Evolutionary conservation across 2,888 invertebrate species (phyloP).

Genomic region (Xiphydria camelus): DNA sequence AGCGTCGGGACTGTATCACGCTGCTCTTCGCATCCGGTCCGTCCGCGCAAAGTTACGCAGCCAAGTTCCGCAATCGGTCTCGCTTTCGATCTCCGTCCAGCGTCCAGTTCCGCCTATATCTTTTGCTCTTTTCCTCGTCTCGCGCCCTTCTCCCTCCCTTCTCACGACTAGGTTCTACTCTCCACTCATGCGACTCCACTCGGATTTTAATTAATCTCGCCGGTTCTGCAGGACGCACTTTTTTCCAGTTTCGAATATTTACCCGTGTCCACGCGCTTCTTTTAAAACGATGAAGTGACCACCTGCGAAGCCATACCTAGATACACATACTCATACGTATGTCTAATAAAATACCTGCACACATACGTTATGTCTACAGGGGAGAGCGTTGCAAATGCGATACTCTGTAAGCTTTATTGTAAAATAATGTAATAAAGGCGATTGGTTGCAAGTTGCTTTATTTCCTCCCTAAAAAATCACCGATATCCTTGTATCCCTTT

Average conservation of each 20-base stretch:
- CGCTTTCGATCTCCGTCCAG: slow-evolving; percentile 12
- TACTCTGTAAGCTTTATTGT: too few relatives aligned
- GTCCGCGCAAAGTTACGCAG: slow-evolving; percentile 26
- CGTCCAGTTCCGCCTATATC: background rate
- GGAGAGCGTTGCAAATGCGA: too few relatives aligned
- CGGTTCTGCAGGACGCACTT: slow-evolving; percentile 33
- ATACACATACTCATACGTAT: too few relatives aligned
- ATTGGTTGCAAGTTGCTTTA: too few relatives aligned
- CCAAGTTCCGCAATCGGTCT: slow-evolving; percentile 34
- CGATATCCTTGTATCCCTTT: too few relatives aligned
- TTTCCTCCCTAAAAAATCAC: too few relatives aligned
- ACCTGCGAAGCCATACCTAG: background rate
- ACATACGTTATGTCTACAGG: too few relatives aligned
- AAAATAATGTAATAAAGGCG: too few relatives aligned
- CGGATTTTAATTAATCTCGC: slow-evolving; percentile 49
- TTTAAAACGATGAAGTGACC: slow-evolving; percentile 9
- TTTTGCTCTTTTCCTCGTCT: background rate
- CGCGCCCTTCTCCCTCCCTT: slow-evolving; percentile 5
- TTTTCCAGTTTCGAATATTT: slow-evolving; percentile 43
- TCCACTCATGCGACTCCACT: slow-evolving; percentile 37
- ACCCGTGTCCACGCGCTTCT: slow-evolving; percentile 19
- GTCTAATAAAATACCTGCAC: too few relatives aligned
- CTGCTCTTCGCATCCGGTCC: slow-evolving; percentile 8
- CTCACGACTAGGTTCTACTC: slow-evolving; percentile 12
- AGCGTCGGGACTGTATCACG: slow-evolving; percentile 12